Evolutionary conservation across 1,140 invertebrate genomes (phyloP).

Genomic region (Drosophila sp.): DNA sequence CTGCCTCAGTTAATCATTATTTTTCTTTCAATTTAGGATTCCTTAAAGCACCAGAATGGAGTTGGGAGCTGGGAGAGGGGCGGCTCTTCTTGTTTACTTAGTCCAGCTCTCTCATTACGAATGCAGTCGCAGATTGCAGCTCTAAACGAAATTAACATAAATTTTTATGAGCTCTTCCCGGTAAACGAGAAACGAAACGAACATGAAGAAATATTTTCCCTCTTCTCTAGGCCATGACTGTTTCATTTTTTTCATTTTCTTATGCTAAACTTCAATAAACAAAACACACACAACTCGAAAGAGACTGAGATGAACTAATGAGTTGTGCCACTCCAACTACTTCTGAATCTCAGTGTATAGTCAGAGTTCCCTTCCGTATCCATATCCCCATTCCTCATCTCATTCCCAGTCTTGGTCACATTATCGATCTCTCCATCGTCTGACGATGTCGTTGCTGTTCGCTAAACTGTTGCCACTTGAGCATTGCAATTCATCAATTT

Average conservation of each 20-base stretch:
- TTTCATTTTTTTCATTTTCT: constrained; percentile 54
- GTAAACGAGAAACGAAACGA: constrained; percentile 38
- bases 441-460: constrained; percentile 13
- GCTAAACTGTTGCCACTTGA: constrained; percentile 80
- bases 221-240: constrained; percentile 55
- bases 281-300: constrained; percentile 41
- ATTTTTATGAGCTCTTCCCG: constrained; percentile 70
- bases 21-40: constrained; percentile 69
- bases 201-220: constrained; percentile 26
- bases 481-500: constrained; percentile 75
- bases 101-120: constrained; percentile 63
- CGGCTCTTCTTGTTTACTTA: constrained; percentile 62
- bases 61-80: background rate
- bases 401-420: constrained; percentile 4
- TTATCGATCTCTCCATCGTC: constrained; percentile 51
- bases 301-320: constrained; percentile 47
- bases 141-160: constrained; percentile 80
- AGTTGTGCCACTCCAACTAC: constrained; percentile 46
- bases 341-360: constrained; percentile 1
- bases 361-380: background rate
- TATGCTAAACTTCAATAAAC: constrained; percentile 79
- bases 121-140: constrained; percentile 73
- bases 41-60: constrained; percentile 10
- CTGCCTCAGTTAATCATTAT: constrained; percentile 67
- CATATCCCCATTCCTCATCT: background rate